These are phyloP conservation scores for Sinocyclocheilus anshuiensis DNA, from an alignment of 2,113 vertebrate genomes.

Conservation along the genomic window DNA sequence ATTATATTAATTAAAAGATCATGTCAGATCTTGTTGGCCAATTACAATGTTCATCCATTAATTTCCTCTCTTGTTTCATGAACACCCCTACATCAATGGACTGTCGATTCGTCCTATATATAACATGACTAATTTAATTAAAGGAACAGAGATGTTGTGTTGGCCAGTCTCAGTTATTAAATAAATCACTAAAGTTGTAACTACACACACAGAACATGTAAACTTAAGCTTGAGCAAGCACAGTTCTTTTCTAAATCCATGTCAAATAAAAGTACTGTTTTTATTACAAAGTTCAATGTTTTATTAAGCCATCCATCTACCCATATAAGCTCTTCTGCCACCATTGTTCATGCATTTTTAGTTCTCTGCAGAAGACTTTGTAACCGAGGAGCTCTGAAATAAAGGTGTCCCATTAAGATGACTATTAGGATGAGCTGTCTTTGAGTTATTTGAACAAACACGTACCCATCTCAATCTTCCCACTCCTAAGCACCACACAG, in stretches of 20 bases:
- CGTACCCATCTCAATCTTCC: slow-evolving; percentile 38
- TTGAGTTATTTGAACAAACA: slow-evolving; percentile 32
- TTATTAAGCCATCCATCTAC: not conserved
- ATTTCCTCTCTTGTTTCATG: slow-evolving; percentile 69
- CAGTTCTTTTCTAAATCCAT: not conserved
- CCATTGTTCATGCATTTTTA: not conserved
- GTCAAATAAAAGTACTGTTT: not conserved
- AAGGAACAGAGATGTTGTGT: slow-evolving; percentile 95
- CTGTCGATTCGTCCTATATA: slow-evolving; percentile 90
- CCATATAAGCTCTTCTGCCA: not conserved
- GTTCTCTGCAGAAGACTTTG: not conserved
- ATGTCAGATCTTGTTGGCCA: slow-evolving; percentile 74
- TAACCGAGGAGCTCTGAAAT: not conserved
- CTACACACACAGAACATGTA: not conserved
- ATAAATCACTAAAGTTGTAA: not conserved
- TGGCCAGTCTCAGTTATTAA: slow-evolving; percentile 79
- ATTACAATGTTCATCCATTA: slow-evolving; percentile 75
- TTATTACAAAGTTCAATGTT: not conserved
- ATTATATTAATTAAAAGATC: slow-evolving; percentile 92
- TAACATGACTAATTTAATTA: slow-evolving; percentile 99
- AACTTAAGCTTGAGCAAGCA: not conserved
- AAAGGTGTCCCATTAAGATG: slow-evolving; percentile 8
- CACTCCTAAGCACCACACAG: slow-evolving; percentile 31
- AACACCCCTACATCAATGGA: slow-evolving; percentile 71
- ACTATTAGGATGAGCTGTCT: not conserved